Conservation (phyloP, 1,140 invertebrate species). For the Nephotettix cincticeps region DNA sequence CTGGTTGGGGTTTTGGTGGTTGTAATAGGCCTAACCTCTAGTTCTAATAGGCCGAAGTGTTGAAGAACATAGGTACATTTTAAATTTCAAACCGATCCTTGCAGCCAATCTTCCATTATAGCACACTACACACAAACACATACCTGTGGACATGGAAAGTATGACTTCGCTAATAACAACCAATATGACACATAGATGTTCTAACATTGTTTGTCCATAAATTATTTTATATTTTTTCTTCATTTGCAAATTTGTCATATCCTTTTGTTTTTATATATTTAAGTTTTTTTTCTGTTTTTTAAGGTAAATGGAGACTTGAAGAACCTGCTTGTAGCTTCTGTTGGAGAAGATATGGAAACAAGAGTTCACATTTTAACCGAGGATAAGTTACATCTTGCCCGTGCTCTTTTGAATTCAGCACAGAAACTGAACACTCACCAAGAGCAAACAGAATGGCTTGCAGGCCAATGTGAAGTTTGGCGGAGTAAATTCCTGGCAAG, state of each 20-base stretch:
- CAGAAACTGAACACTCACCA: slow-evolving; percentile 82
- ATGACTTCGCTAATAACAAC: no score
- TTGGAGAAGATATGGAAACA: slow-evolving; percentile 89
- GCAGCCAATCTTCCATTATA: no score
- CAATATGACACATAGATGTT: slow-evolving; percentile 8
- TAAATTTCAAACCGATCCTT: no score
- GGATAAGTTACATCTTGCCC: slow-evolving; percentile 84
- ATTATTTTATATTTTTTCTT: slow-evolving; percentile 1
- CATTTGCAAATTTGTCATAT: not conserved
- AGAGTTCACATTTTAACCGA: slow-evolving; percentile 86
- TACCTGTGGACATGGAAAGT: no score
- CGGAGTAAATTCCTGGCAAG: slow-evolving; percentile 92
- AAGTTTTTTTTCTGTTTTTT: no score
- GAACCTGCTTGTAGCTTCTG: slow-evolving; percentile 87
- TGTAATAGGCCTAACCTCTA: no score
- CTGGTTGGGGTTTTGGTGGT: no score
- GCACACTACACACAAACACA: no score
- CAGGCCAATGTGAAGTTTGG: slow-evolving; percentile 94
- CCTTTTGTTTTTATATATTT: not conserved
- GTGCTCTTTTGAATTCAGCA: slow-evolving; percentile 80
- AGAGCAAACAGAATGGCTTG: slow-evolving; percentile 89
- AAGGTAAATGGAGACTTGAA: slow-evolving; percentile 92
- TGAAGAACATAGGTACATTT: no score
- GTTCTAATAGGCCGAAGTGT: no score
- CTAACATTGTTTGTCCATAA: not conserved